Conservation (phyloP, 2,113 vertebrate genomes). For the Eleginops maclovinus region DNA sequence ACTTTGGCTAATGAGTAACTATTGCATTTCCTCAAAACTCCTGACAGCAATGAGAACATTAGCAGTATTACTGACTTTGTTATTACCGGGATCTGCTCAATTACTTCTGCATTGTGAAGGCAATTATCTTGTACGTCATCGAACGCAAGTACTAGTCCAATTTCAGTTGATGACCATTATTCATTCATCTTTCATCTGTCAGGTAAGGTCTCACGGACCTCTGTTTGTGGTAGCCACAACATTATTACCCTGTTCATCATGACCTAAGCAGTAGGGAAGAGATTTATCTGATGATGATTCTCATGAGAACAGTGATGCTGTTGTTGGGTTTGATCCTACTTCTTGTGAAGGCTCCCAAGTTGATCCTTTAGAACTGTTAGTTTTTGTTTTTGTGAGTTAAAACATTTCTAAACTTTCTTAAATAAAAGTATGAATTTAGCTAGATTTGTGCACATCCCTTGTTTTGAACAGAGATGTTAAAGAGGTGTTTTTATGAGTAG, state of each 20-base stretch:
- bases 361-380: background rate
- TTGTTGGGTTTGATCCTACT: slow-evolving; percentile 15
- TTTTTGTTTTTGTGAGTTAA: too few relatives aligned
- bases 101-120: slow-evolving; percentile 35
- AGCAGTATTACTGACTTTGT: slow-evolving; percentile 41
- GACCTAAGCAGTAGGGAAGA: slow-evolving; percentile 20
- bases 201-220: slow-evolving; percentile 48
- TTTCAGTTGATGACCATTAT: slow-evolving; percentile 38
- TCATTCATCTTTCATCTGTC: slow-evolving; percentile 31
- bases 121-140: slow-evolving; percentile 40
- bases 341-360: background rate
- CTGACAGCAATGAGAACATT: slow-evolving; percentile 40
- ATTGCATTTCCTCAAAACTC: slow-evolving; percentile 38
- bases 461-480: background rate
- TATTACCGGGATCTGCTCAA: slow-evolving; percentile 52
- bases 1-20: slow-evolving; percentile 29
- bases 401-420: background rate
- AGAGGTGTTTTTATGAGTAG: background rate
- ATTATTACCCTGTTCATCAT: slow-evolving; percentile 22
- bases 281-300: slow-evolving; percentile 33
- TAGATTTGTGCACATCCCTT: background rate
- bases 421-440: background rate
- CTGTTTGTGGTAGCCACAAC: slow-evolving; percentile 17
- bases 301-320: slow-evolving; percentile 22
- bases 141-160: slow-evolving; percentile 32